Base-by-base conservation (phyloP, 2,113 vertebrate species). In the Rhinopomastus cyanomelas region DNA sequence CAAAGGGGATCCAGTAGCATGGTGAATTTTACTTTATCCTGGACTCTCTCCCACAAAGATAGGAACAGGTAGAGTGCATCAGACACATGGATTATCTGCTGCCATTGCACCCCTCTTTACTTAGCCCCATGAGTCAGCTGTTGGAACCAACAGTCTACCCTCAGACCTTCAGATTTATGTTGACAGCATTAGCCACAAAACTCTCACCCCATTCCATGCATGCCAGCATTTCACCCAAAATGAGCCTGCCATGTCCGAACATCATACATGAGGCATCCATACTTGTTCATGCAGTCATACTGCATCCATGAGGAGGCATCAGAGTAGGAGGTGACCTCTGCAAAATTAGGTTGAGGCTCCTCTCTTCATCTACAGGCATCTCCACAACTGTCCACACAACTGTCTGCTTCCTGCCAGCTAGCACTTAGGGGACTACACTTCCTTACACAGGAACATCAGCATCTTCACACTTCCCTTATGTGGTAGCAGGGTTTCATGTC, bases 151-250 rank as follows among this genome's bases (percentile, higher is more conserved):
- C 34, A 55, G 8, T 20, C 36, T 74, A 10, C 6, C 36, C 42
- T 48, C 34, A 62, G 23, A 59, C 23, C 23, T 64, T 26, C 34
- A 52, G 21, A 11, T 12, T 5, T 16, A 3, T 1, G 0, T 49
- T 46, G 34, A 61, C 32, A 53, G 7, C 20, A n/a, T 11, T 34
- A 32, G 8, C 16, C 37, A 57, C 48, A 75, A n/a, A 52, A 5
- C 25, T 59, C 56, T 61, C 23, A 52, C 7, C 4, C 17, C 23
- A 7, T 3, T 8, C 30, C 4, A 0, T 4, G 12, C 3, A 7
- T 22, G 29, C 55, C n/a, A 65, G 15, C n/a, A 19, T 10, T 69
- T 62, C 48, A 87, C 5, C 8, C 36, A 53, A 44, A 78, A 42
- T 4, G 4, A 71, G 18, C 51, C 29, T 57, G 34, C 18, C 32